phyloP scores from a whole-genome alignment of 1,140 invertebrate species.

The Cylas formicarius region DNA sequence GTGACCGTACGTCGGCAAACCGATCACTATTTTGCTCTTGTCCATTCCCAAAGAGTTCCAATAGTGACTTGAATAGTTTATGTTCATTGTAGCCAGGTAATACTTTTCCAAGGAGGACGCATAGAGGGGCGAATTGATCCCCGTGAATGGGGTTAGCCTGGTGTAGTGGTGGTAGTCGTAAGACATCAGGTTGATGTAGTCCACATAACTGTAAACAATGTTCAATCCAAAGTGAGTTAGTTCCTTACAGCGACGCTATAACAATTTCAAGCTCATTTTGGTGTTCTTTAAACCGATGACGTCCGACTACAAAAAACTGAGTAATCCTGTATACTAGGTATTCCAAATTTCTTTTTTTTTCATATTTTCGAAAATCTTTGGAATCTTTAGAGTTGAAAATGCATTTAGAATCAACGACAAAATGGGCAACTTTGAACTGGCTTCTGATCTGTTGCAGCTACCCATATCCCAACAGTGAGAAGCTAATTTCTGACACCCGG shows the following conservation, averaged over 20 bases:
- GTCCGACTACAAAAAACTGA: not conserved
- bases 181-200: conserved; percentile 82
- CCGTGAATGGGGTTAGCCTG: conserved; percentile 70
- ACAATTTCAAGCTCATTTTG: not conserved
- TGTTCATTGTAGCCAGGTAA: conserved; percentile 66
- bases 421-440: too few species aligned
- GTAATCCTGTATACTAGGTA: conserved; percentile 1
- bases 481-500: too few species aligned
- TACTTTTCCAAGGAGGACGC: conserved; percentile 50
- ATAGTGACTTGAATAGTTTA: conserved; percentile 74
- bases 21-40: conserved; percentile 74
- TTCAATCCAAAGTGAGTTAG: too few species aligned
- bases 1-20: conserved; percentile 86
- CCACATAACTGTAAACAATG: conserved; percentile 57
- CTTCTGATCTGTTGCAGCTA: too few species aligned
- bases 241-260: not conserved
- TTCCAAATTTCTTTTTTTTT: conserved; percentile 6
- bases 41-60: conserved; percentile 77
- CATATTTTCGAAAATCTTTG: too few species aligned
- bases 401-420: too few species aligned
- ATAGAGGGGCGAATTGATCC: conserved; percentile 74
- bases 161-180: conserved; percentile 83
- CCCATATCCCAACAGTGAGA: too few species aligned
- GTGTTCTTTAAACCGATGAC: not conserved
- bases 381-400: too few species aligned